phyloP scores from a whole-genome alignment of 2,797 vertebrate species.

The Capromys pilorides region DNA sequence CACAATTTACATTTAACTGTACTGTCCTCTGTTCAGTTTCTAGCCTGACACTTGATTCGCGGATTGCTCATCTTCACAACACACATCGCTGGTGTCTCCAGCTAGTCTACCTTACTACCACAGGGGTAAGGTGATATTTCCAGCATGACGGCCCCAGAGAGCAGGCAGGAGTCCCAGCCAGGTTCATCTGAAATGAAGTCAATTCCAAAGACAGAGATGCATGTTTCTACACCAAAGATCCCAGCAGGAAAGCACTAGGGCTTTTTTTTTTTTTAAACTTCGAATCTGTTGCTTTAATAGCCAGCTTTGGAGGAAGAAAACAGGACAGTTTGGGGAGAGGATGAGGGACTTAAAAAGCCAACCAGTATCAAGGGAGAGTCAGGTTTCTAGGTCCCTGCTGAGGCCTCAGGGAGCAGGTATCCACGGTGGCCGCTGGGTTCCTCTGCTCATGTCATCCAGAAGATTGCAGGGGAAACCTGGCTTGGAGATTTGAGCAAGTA shows the following conservation, averaged over 20 bases:
- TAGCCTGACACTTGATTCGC: background rate
- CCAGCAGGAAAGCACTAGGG: background rate
- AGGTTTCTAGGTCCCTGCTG: background rate
- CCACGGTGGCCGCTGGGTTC: background rate
- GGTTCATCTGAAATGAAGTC: constrained; percentile 24
- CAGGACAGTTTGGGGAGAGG: background rate
- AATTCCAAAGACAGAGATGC: background rate
- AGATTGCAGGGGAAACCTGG: background rate
- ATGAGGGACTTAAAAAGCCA: background rate
- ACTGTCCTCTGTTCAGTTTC: background rate
- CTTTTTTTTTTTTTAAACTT: background rate
- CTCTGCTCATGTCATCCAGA: background rate
- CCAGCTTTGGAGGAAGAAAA: background rate
- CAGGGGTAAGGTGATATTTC: background rate
- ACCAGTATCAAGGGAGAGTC: background rate
- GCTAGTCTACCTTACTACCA: background rate
- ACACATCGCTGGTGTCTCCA: background rate
- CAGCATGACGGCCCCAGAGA: background rate
- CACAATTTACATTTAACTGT: background rate
- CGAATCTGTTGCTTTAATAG: background rate
- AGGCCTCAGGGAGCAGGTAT: background rate
- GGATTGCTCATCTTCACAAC: background rate
- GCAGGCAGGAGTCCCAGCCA: background rate
- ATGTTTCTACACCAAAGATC: background rate
- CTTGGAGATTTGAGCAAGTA: constrained; percentile 41